phyloP scores from a whole-genome alignment of 2,113 vertebrate genomes.

The Macheiramphus alcinus region DNA sequence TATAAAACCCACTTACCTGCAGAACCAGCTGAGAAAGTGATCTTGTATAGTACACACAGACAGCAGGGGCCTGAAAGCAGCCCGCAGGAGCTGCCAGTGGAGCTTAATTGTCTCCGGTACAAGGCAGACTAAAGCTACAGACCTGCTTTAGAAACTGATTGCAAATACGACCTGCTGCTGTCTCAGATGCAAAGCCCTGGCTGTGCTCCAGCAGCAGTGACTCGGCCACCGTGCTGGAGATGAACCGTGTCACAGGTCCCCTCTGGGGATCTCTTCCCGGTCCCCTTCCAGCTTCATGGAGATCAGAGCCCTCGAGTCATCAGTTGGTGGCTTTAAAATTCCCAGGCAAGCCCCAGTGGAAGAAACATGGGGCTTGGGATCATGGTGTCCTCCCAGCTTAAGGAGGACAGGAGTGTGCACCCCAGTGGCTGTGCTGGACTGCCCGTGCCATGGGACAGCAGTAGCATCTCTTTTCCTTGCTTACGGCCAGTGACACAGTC shows the following conservation, averaged over 20 bases:
- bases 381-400: neutral
- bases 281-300: neutral
- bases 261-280: neutral
- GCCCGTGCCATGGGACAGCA: neutral
- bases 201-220: neutral
- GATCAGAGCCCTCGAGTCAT: neutral
- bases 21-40: neutral
- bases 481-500: neutral
- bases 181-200: neutral
- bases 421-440: neutral
- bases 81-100: neutral
- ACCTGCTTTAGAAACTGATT: neutral
- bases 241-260: neutral
- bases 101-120: neutral
- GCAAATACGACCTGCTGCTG: neutral
- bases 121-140: neutral
- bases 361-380: neutral
- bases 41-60: accelerated
- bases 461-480: neutral
- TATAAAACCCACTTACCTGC: neutral
- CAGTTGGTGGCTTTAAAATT: neutral
- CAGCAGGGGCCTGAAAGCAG: neutral
- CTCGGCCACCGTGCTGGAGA: neutral
- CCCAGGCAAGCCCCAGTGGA: neutral
- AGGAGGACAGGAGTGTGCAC: neutral